A percentile compares a stretch with the other conserved stretches of the same genome.
Conservation (phyloP, 2,113 vertebrate species). For the Saccopteryx leptura region DNA sequence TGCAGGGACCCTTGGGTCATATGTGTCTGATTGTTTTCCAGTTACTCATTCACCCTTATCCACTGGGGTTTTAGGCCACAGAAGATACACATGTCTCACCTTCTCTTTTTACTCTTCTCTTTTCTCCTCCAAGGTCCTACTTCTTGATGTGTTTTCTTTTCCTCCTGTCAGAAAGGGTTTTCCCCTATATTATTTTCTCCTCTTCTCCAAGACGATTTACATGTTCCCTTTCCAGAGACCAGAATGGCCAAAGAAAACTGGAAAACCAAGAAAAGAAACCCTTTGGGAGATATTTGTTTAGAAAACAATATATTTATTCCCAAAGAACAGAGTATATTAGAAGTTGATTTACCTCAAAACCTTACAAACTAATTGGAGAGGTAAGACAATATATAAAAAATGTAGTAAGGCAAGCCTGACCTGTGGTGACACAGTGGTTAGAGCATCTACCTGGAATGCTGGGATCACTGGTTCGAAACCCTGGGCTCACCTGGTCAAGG, state of each 20-base stretch:
- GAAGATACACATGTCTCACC: neutral
- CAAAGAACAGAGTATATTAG: neutral
- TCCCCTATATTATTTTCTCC: neutral
- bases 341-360: neutral
- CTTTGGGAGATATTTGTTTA: neutral
- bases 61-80: neutral
- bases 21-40: neutral
- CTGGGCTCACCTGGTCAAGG: too few species aligned
- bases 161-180: neutral
- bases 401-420: too few species aligned
- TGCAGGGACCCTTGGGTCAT: neutral
- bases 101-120: neutral
- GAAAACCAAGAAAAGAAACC: neutral
- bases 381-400: neutral
- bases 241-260: constrained; percentile 4
- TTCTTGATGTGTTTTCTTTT: neutral
- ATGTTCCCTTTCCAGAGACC: neutral
- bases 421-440: too few species aligned
- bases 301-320: neutral
- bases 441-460: too few species aligned
- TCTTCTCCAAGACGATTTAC: neutral
- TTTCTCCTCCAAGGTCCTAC: neutral
- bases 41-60: neutral
- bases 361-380: neutral
- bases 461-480: too few species aligned